These are phyloP conservation scores for Nasonia giraulti DNA, from an alignment of 1,140 invertebrate genomes.

Conservation along the genomic window DNA sequence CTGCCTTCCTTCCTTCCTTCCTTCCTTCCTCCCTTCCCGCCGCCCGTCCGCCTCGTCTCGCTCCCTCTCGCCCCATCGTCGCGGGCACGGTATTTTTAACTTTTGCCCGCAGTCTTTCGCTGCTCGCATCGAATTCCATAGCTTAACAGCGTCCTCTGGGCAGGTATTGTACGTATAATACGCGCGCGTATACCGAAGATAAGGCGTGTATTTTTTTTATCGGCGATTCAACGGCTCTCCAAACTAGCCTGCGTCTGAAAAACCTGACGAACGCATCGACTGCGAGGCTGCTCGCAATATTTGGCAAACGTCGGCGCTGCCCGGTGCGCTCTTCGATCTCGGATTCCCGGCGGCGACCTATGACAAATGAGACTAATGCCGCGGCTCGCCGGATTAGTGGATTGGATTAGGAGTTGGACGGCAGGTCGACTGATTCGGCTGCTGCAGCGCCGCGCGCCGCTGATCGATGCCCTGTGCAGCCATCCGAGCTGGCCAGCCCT, in stretches of 20 bases:
- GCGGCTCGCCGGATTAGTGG: constrained; percentile 47
- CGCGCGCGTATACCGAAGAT: no score
- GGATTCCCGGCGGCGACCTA: constrained; percentile 49
- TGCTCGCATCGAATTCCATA: no score
- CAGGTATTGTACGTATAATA: no score
- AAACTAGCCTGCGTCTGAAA: no score
- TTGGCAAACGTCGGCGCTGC: constrained; percentile 58
- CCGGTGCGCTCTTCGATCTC: constrained; percentile 59
- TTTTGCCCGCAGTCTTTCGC: not conserved
- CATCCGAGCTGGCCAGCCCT: not conserved
- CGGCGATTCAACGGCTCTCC: no score
- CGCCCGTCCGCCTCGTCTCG: not conserved
- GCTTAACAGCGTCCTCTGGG: not conserved
- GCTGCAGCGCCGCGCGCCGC: constrained; percentile 53
- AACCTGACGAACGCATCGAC: constrained; percentile 6
- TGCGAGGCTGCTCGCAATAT: constrained; percentile 46
- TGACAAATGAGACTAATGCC: constrained; percentile 69
- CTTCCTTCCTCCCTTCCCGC: not conserved
- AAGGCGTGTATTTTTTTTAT: no score
- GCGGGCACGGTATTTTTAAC: not conserved
- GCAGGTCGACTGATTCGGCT: constrained; percentile 65
- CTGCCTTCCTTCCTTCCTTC: not conserved
- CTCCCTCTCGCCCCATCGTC: not conserved
- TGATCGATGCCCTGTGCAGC: constrained; percentile 66
- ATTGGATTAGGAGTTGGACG: constrained; percentile 62